Percentiles rank a stretch among this genome's conserved stretches.
phyloP scores from a whole-genome alignment of 2,113 vertebrate species.

The Prietella phreatophila region DNA sequence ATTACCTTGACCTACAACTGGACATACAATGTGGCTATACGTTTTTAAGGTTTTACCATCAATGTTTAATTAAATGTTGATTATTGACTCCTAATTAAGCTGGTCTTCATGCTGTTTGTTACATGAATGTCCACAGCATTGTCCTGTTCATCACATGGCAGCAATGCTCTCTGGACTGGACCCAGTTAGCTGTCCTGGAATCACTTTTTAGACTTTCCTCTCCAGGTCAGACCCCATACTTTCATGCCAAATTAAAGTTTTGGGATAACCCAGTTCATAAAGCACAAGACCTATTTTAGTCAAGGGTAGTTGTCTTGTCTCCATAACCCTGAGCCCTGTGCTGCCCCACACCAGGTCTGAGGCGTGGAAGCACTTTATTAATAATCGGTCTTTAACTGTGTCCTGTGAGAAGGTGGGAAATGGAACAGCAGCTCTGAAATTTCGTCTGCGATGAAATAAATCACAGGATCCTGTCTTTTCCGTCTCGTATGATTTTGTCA shows the following conservation, averaged over 20 bases:
- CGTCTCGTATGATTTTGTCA: neutral
- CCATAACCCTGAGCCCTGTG: neutral
- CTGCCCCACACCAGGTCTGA: conserved; percentile 6
- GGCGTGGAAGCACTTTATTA: conserved; percentile 22
- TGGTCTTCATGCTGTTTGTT: neutral
- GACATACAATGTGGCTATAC: neutral
- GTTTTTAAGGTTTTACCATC: neutral
- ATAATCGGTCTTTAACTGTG: conserved; percentile 23
- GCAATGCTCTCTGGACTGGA: conserved; percentile 31
- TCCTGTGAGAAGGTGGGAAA: conserved; percentile 23
- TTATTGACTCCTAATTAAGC: neutral
- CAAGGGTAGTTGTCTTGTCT: conserved; percentile 21
- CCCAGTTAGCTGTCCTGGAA: conserved; percentile 47
- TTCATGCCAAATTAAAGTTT: conserved; percentile 40
- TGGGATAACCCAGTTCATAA: conserved; percentile 29
- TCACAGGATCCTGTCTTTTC: neutral
- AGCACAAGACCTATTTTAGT: conserved; percentile 31
- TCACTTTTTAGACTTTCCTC: conserved; percentile 29
- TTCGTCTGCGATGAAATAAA: conserved; percentile 2
- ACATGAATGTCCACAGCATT: neutral
- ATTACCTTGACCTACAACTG: neutral
- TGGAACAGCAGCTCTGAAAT: conserved; percentile 7
- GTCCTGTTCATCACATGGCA: conserved; percentile 29
- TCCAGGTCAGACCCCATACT: conserved; percentile 40
- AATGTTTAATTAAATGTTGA: neutral